phyloP scores from a whole-genome alignment of 2,888 invertebrate genomes.

The Acleris holmiana region DNA sequence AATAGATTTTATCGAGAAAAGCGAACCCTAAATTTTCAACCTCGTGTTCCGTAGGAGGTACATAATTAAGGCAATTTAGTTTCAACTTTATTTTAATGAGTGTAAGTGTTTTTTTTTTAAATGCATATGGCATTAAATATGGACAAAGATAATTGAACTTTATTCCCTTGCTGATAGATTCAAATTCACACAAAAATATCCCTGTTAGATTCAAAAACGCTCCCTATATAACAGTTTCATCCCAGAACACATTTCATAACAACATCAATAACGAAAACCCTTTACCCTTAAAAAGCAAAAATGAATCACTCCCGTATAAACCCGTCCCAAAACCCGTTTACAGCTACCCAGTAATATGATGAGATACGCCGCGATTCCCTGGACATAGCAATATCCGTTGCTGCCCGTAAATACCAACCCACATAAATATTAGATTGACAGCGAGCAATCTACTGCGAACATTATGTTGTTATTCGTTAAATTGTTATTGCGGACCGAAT shows the following conservation, averaged over 20 bases:
- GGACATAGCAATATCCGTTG: conserved; percentile 38
- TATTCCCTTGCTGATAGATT: too few species aligned
- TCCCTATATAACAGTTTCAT: neutral
- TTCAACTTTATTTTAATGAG: too few species aligned
- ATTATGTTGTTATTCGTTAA: conserved; percentile 38
- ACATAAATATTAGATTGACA: conserved; percentile 38
- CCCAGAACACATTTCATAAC: conserved; percentile 6
- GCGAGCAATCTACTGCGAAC: conserved; percentile 35
- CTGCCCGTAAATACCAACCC: conserved; percentile 37
- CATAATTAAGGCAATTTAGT: too few species aligned
- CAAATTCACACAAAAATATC: too few species aligned
- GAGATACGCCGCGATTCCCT: conserved; percentile 37
- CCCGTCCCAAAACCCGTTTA: conserved; percentile 40
- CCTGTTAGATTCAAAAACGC: too few species aligned
- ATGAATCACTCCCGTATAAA: conserved; percentile 34
- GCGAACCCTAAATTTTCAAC: too few species aligned
- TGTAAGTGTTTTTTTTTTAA: too few species aligned
- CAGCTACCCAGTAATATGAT: conserved; percentile 38
- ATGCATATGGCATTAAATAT: too few species aligned
- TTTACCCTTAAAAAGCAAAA: conserved; percentile 27
- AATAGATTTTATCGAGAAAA: too few species aligned
- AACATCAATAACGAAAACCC: conserved; percentile 18
- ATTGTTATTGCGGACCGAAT: conserved; percentile 36
- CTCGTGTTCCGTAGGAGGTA: too few species aligned
- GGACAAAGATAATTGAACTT: too few species aligned